Evolutionary conservation across 2,113 vertebrate species (phyloP).

Genomic region (Sinocyclocheilus anophthalmus): DNA sequence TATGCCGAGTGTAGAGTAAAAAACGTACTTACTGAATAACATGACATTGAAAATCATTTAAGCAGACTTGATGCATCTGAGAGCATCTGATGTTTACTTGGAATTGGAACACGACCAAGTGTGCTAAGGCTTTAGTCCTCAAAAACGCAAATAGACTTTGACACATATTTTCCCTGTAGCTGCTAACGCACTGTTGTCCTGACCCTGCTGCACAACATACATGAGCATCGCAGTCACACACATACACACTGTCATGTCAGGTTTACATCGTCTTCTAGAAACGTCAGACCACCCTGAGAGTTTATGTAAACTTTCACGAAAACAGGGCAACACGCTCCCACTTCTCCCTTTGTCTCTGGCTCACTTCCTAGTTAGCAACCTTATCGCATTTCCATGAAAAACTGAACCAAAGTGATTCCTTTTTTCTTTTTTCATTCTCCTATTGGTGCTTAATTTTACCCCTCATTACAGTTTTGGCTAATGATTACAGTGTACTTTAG

Average conservation of each 20-base stretch:
- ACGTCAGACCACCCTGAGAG: conserved; percentile 35
- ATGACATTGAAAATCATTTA: background rate
- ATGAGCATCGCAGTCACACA: background rate
- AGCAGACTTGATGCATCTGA: background rate
- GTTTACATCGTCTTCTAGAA: conserved; percentile 10
- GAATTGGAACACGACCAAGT: conserved; percentile 10
- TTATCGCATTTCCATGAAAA: background rate
- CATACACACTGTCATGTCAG: conserved; percentile 1
- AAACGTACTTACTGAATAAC: background rate
- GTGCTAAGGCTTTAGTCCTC: background rate
- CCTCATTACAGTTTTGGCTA: too few species aligned
- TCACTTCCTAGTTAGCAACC: conserved; percentile 3
- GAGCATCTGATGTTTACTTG: background rate
- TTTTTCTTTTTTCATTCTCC: too few species aligned
- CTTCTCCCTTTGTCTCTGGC: background rate
- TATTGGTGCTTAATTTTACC: too few species aligned
- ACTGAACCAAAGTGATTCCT: too few species aligned
- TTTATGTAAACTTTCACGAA: conserved; percentile 40
- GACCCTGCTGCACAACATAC: background rate
- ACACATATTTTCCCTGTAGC: conserved; percentile 1
- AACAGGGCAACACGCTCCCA: background rate
- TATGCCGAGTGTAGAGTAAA: background rate
- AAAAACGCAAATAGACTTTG: background rate
- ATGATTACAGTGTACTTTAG: too few species aligned
- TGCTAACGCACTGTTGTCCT: background rate